Evolutionary conservation across 1,140 invertebrate species (phyloP), one percentile per base, ranked within the genome.

Genomic region (Sesamia nonagrioides): DNA sequence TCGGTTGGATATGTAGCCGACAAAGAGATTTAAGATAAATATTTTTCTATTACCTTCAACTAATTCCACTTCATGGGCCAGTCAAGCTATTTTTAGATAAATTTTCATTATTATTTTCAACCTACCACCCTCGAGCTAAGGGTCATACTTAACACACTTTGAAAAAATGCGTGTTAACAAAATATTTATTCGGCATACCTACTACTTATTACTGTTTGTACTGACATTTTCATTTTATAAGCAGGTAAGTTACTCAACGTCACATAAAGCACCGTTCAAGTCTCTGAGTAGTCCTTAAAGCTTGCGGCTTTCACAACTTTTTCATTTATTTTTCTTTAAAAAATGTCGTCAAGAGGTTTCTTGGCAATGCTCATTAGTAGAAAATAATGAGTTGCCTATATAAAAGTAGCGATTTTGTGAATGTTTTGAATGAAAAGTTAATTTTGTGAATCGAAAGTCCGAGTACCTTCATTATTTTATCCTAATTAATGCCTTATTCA

Each of bases 381-480:
- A 60, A 75, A 73, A 73, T 73, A 73, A 73, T 73, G 71, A 73
- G 71, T 74, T 68, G 42, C 63, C 63, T 48, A 68, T 68, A 68
- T 17, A 61, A 15, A 61, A 61, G 60, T 42, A 63, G 60, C 60
- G n/a, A 63, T 63, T 63, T 63, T 63, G 27, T 63, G 60, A 63
- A n/a, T 63, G 60, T 63, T 40, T 17, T 8, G 15, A 18, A 63
- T 40, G 60, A 40, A 42, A 63, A 18, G n/a, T 18, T 18, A 63
- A 63, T 63, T 63, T 63, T 63, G 27, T 58, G 4, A 63, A 40
- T 63, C 60, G 42, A 63, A 63, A 63, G 37, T 63, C 60, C n/a
- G 52, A 17, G 60, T 63, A 37, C 6, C 6, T 63, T 63, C 7
- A 63, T 63, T 40, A 63, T 42, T 3, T 15, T 37, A 63, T 63